Base-by-base conservation (phyloP, 2,113 vertebrate species). In the Chloebia gouldiae region DNA sequence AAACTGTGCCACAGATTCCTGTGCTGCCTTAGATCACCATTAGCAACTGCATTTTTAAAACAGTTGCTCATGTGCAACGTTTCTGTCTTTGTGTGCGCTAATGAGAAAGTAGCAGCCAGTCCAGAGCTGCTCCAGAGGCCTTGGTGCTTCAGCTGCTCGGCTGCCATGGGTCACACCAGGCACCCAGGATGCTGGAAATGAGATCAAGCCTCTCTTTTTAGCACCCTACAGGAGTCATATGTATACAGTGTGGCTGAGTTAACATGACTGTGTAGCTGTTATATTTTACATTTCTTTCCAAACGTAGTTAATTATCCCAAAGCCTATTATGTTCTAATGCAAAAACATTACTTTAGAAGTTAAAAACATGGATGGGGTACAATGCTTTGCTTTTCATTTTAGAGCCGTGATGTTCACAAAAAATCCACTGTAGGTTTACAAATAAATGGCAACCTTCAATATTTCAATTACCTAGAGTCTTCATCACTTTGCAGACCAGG, bases 1-100 rank as follows among this genome's bases (percentile, higher is more conserved):
- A 80, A 39, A 21, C 85, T 93, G 53, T 72, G 75, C 75, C 50
- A 64, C 31, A 28, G 75, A 88, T 92, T 86, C 42, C 53, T 53
- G 45, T 71, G 51, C 65, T 71, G 65, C 39, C 50, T 92, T 59
- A 69, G 45, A 35, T 94, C 81, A 86, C 79, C 37, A 39, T 65
- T 91, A 92, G 63, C 79, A 90, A 70, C 71, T 82, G 75, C 63
- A 80, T 92, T 92, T 91, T 92, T 51, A 24, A 65, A 92, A 40
- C 53, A 80, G 59, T 44, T 65, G 40, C 59, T 57, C 40, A 76
- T 61, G 70, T 90, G 40, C 61, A 50, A 33, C 0, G 0, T 72
- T 93, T 79, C 59, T 14, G 2, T 64, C 35, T 88, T 72, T 72
- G 42, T 49, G 27, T 25, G 63, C 20, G 54, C 79, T 30, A 45